Evolutionary conservation across 1,140 invertebrate species (phyloP).

Genomic region (Drosophila sechellia): DNA sequence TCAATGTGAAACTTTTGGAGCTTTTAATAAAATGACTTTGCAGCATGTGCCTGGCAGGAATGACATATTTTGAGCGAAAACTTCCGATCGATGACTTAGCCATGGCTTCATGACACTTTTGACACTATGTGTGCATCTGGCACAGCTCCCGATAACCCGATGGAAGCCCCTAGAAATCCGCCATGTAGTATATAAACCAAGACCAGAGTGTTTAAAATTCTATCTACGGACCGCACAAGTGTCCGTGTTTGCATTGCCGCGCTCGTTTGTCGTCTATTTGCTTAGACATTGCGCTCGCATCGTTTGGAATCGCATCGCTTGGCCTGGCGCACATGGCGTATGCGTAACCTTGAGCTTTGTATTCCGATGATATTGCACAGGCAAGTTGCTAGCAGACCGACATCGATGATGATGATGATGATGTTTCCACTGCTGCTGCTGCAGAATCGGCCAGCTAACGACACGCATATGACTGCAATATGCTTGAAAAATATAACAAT

Average conservation of each 20-base stretch:
- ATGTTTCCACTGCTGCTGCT: conserved; percentile 7
- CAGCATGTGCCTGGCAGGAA: background rate
- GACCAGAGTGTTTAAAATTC: conserved; percentile 50
- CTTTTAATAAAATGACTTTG: background rate
- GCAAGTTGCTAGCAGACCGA: conserved; percentile 41
- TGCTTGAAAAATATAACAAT: conserved; percentile 72
- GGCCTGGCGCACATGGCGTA: conserved; percentile 70
- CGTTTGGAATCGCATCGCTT: conserved; percentile 37
- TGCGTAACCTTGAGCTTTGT: conserved; percentile 77
- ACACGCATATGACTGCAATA: conserved; percentile 67
- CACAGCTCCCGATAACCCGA: conserved; percentile 15
- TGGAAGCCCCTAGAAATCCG: conserved; percentile 9
- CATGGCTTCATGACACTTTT: conserved; percentile 52
- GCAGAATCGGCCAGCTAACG: conserved; percentile 38
- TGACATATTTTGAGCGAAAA: conserved; percentile 4
- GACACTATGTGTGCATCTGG: conserved; percentile 49
- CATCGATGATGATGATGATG: conserved; percentile 48
- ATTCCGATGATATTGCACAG: conserved; percentile 56
- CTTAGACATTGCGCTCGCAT: conserved; percentile 73
- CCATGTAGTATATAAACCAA: background rate
- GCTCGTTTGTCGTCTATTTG: conserved; percentile 69
- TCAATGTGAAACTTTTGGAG: background rate
- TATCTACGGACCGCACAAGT: conserved; percentile 68
- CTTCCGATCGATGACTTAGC: conserved; percentile 39
- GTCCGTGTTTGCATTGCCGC: conserved; percentile 76